phyloP scores from a whole-genome alignment of 2,888 invertebrate genomes.

The Xylocampa areola region DNA sequence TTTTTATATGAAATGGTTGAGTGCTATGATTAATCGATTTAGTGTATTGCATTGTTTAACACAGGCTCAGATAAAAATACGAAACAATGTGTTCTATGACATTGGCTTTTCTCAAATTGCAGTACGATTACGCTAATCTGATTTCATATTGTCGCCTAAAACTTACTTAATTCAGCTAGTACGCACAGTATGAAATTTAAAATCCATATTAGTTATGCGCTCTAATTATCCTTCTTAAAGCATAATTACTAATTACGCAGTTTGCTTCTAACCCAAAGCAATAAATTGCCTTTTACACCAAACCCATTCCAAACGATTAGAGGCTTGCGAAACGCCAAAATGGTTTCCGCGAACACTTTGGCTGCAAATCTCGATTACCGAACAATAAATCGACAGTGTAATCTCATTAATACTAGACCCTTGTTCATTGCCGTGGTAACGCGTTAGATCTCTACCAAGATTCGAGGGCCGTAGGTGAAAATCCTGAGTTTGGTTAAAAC shows the following conservation, averaged over 20 bases:
- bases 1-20: slow-evolving; percentile 1
- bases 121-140: too few relatives aligned
- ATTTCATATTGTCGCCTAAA: not conserved
- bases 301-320: slow-evolving; percentile 65
- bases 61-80: too few relatives aligned
- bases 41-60: not conserved
- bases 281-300: slow-evolving; percentile 57
- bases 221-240: slow-evolving; percentile 26
- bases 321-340: slow-evolving; percentile 53
- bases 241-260: slow-evolving; percentile 24
- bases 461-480: slow-evolving; percentile 28
- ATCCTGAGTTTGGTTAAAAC: slow-evolving; percentile 31
- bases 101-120: too few relatives aligned
- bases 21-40: slow-evolving; percentile 15
- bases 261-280: slow-evolving; percentile 39
- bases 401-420: slow-evolving; percentile 68
- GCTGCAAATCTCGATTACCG: slow-evolving; percentile 65
- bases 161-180: not conserved
- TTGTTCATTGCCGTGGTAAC: slow-evolving; percentile 52
- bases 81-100: too few relatives aligned
- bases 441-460: slow-evolving; percentile 37
- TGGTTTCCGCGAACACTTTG: slow-evolving; percentile 51
- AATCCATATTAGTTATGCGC: slow-evolving; percentile 14
- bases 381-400: slow-evolving; percentile 71
- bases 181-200: too few relatives aligned